Conservation (phyloP, 2,797 vertebrate species). For the Eospalax fontanierii region DNA sequence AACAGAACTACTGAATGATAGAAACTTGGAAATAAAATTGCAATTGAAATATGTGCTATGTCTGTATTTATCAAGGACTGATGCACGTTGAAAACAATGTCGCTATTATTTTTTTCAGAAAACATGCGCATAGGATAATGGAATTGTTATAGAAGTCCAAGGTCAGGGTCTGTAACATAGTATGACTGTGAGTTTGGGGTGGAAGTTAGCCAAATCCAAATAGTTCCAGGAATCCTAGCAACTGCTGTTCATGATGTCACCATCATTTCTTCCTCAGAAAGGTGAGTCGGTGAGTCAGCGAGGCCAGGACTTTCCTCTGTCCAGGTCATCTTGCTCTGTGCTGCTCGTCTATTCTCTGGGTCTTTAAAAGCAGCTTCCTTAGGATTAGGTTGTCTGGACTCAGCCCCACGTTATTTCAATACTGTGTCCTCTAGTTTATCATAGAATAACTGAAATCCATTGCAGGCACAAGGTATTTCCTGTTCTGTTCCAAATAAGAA, state of each 20-base stretch:
- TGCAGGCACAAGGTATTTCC: neutral
- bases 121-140: neutral
- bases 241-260: neutral
- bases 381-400: neutral
- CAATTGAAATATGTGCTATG: neutral
- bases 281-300: neutral
- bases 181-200: too few species aligned
- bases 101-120: neutral
- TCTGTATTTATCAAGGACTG: neutral
- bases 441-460: neutral
- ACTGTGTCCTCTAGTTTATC: neutral
- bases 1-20: slow-evolving; percentile 4
- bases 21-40: neutral
- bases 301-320: neutral
- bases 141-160: neutral
- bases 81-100: neutral
- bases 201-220: neutral
- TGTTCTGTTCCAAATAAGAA: neutral
- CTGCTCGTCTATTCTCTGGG: neutral
- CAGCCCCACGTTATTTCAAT: neutral
- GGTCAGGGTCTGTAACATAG: neutral
- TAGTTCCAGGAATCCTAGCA: neutral
- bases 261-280: neutral
- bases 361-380: neutral
- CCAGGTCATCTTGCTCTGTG: neutral